These are phyloP conservation scores for Drosophila tani DNA, from an alignment of 1,140 invertebrate genomes.

Conservation along the genomic window DNA sequence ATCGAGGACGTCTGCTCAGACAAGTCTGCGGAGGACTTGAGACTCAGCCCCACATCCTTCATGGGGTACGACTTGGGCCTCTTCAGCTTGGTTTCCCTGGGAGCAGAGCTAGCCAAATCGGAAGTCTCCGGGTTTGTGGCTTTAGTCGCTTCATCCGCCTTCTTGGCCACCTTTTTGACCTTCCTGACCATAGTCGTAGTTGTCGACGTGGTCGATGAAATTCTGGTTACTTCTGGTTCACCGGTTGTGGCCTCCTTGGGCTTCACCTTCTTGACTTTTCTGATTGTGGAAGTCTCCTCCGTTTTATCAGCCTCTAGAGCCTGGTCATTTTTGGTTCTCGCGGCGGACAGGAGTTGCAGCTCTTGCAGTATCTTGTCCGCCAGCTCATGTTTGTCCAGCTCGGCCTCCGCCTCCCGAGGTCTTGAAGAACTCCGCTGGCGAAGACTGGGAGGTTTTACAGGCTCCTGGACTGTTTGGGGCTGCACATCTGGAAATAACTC, in stretches of 20 bases:
- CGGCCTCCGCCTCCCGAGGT: slow-evolving; percentile 57
- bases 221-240: slow-evolving; percentile 1
- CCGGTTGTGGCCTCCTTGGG: slow-evolving; percentile 59
- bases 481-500: slow-evolving; percentile 60
- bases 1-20: slow-evolving; percentile 10
- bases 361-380: slow-evolving; percentile 82
- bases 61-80: slow-evolving; percentile 87
- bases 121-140: background rate
- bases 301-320: slow-evolving; percentile 35
- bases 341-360: slow-evolving; percentile 71
- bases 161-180: slow-evolving; percentile 74
- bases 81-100: slow-evolving; percentile 87
- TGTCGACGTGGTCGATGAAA: slow-evolving; percentile 26
- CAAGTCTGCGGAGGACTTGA: slow-evolving; percentile 37
- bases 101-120: background rate
- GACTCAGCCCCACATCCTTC: slow-evolving; percentile 63
- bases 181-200: slow-evolving; percentile 67
- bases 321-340: slow-evolving; percentile 58
- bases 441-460: background rate
- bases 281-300: slow-evolving; percentile 76
- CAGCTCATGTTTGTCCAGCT: slow-evolving; percentile 70
- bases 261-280: slow-evolving; percentile 75
- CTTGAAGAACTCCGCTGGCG: slow-evolving; percentile 62
- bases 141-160: slow-evolving; percentile 48
- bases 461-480: background rate